phyloP scores from a whole-genome alignment of 2,113 vertebrate genomes.

The Poeciliopsis turrubarensis region DNA sequence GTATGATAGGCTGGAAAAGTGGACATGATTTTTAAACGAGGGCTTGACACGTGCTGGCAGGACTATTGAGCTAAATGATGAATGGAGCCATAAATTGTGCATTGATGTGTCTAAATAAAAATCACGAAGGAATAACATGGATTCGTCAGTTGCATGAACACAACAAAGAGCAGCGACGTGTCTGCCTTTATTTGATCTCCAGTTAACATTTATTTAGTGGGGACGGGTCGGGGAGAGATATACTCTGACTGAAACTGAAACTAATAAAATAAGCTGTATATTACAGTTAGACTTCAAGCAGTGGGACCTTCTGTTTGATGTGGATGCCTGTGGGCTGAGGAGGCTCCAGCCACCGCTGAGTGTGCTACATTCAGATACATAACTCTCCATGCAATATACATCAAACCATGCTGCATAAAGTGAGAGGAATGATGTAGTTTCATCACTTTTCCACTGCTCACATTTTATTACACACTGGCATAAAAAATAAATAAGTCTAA shows the following conservation, averaged over 20 bases:
- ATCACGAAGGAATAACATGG: conserved; percentile 6
- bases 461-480: not conserved
- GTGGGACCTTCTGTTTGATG: conserved; percentile 29
- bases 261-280: conserved; percentile 3
- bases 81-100: conserved; percentile 32
- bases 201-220: not conserved
- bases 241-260: conserved; percentile 3
- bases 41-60: conserved; percentile 38
- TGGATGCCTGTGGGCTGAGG: conserved; percentile 3
- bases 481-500: not conserved
- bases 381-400: not conserved
- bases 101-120: conserved; percentile 46
- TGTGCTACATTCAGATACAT: conserved; percentile 14
- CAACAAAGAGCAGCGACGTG: not conserved
- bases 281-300: conserved; percentile 30
- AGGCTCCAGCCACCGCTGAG: conserved; percentile 1
- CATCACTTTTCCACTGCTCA: not conserved
- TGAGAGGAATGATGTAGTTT: not conserved
- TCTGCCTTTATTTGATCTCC: not conserved
- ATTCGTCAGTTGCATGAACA: not conserved
- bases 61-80: conserved; percentile 34
- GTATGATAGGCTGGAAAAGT: conserved; percentile 13
- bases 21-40: conserved; percentile 20
- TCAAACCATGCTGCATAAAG: not conserved
- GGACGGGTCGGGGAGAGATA: not conserved